Percentiles rank a stretch among this genome's conserved stretches.
Conservation (phyloP, 2,797 vertebrate species). For the Pseudopleuronectes americanus region DNA sequence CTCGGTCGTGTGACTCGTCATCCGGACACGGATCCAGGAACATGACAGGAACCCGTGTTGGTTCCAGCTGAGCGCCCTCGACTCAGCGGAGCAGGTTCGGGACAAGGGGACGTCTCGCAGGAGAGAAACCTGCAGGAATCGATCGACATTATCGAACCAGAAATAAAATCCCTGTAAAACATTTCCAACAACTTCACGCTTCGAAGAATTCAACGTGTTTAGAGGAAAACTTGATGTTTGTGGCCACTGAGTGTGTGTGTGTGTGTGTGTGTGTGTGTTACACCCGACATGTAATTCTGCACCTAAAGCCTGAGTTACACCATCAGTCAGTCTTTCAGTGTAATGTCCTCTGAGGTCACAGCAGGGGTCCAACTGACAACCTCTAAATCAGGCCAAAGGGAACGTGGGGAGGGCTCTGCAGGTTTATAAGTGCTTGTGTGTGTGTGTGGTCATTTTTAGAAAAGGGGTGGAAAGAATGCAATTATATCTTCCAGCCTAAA, state of each 20-base stretch:
- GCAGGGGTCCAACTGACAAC: conserved; percentile 14
- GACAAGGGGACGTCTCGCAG: background rate
- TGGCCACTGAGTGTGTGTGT: background rate
- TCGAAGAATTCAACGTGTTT: background rate
- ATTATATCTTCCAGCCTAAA: conserved; percentile 16
- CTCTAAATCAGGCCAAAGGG: conserved; percentile 19
- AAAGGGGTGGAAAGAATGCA: background rate
- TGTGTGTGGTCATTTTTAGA: conserved; percentile 31
- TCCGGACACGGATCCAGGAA: background rate
- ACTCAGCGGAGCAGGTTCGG: conserved; percentile 7
- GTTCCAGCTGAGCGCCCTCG: background rate
- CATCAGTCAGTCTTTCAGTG: background rate
- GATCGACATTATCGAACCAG: conserved; percentile 5
- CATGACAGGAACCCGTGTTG: conserved; percentile 31
- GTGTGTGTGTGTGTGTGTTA: too few species aligned
- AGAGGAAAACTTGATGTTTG: background rate
- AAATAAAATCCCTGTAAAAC: background rate
- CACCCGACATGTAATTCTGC: too few species aligned
- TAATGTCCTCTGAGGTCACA: conserved; percentile 11
- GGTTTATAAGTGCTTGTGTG: conserved; percentile 18
- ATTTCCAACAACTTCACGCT: background rate
- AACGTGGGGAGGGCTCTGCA: too few species aligned
- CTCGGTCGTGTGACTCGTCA: background rate
- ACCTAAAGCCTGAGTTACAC: too few species aligned
- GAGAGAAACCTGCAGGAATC: background rate